Conservation (phyloP, 2,888 invertebrate genomes). For the Quadriops clusia region DNA sequence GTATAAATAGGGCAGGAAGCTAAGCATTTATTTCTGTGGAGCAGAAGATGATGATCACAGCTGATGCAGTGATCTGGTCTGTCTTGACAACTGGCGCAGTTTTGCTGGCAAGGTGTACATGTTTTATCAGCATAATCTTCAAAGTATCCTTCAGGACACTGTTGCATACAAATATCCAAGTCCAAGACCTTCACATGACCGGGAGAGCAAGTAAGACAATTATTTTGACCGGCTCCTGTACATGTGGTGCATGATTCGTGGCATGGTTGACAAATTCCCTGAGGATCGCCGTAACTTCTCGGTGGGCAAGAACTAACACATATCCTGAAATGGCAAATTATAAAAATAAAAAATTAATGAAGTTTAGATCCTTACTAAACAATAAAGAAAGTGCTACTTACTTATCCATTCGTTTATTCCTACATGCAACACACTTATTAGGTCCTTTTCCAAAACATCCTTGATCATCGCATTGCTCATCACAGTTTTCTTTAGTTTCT, state of each 20-base stretch:
- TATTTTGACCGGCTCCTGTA: conserved; percentile 76
- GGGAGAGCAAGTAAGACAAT: conserved; percentile 73
- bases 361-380: background rate
- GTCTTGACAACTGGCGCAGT: conserved; percentile 76
- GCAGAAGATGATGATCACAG: conserved; percentile 77
- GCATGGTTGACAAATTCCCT: conserved; percentile 73
- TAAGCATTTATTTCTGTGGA: conserved; percentile 70
- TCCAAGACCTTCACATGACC: conserved; percentile 74
- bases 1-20: conserved; percentile 72
- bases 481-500: conserved; percentile 49
- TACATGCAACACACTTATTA: conserved; percentile 73
- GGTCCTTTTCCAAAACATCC: conserved; percentile 81
- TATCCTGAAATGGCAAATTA: conserved; percentile 42
- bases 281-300: conserved; percentile 69
- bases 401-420: conserved; percentile 70
- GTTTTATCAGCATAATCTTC: conserved; percentile 52
- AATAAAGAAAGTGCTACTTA: conserved; percentile 39
- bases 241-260: conserved; percentile 85
- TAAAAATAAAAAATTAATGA: conserved; percentile 3
- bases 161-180: conserved; percentile 74
- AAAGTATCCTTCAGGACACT: conserved; percentile 83
- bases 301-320: conserved; percentile 79
- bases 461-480: conserved; percentile 73
- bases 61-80: conserved; percentile 73
- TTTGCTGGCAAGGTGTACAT: conserved; percentile 75